Base-by-base conservation (phyloP, 2,888 invertebrate species). In the Eilema griseolum region DNA sequence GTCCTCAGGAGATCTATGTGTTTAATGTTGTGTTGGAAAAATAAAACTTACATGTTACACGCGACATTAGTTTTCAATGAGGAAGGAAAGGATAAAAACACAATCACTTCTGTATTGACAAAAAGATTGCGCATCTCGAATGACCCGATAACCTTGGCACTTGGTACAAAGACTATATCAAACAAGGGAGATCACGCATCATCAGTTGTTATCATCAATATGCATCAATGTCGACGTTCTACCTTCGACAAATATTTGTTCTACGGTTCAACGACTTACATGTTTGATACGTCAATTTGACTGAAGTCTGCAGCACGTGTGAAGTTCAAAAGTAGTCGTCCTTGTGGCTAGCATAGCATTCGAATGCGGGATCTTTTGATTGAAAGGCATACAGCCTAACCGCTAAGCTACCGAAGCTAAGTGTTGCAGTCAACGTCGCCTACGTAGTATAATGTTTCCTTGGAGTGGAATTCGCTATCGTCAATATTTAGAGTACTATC, bases 131-230 rank as follows among this genome's bases (percentile, higher is more conserved):
- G 67, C 70, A 71, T 69, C 66, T 73, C 10, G 56, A 3, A 75
- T 73, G 71, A 31, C 70, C 79, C 72, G 77, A 81, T 82, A 82
- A 81, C 80, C 83, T 82, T 81, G 69, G 52, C 1, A 63, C 78
- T 82, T 81, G 69, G 52, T 1, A 63, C 73, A 77, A 66, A 70
- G 61, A 61, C 60, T 59, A 37, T 24, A 37, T 24, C 33, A 33
- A 61, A 70, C 65, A 80, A 72, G 69, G 66, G 57, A 24, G 11
- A 37, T n/a, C 12, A 37, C 31, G 26, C 33, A 24, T 37, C 41
- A 63, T 66, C 14, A 52, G 23, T 28, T 20, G 37, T 24, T 11
- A 37, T 69, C 67, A 60, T 63, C 61, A 67, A 77, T 68, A 70
- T 71, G 61, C n/a, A 74, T 73, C 28, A 62, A 59, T 64, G 63